Evolutionary conservation across 2,797 vertebrate genomes (phyloP).

Genomic region (Cryptoblepharus egeriae): DNA sequence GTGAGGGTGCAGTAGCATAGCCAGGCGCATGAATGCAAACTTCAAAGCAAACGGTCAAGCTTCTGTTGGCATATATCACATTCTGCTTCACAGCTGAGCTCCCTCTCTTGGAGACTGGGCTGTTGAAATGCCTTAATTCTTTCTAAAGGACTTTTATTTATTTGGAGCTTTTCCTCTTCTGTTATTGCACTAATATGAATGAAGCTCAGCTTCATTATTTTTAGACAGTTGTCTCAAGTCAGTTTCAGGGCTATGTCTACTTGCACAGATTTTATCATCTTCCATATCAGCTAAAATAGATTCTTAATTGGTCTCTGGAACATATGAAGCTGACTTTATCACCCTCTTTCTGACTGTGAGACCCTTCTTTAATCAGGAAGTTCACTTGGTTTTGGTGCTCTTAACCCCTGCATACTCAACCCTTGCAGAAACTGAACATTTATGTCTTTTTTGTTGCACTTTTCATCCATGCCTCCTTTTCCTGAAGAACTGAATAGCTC

Average conservation of each 20-base stretch:
- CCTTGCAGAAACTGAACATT: too few species aligned
- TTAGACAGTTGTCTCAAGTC: not conserved
- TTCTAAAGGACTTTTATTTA: constrained; percentile 50
- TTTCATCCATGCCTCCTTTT: too few species aligned
- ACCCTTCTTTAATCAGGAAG: too few species aligned
- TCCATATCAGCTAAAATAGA: not conserved
- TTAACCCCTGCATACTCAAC: too few species aligned
- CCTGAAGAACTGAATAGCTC: too few species aligned
- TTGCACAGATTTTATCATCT: not conserved
- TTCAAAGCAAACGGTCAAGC: constrained; percentile 59
- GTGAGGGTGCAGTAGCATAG: constrained; percentile 25
- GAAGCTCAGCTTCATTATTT: not conserved
- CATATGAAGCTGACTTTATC: too few species aligned
- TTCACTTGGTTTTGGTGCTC: too few species aligned
- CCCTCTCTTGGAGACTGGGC: not conserved
- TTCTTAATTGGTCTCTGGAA: constrained; percentile 8
- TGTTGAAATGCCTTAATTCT: constrained; percentile 60
- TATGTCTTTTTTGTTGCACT: too few species aligned
- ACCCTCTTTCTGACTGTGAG: too few species aligned
- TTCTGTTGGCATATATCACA: constrained; percentile 44
- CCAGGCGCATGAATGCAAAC: constrained; percentile 17
- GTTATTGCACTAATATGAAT: constrained; percentile 61
- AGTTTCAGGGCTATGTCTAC: not conserved
- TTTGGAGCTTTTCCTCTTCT: constrained; percentile 50
- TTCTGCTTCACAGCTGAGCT: constrained; percentile 62